Evolutionary conservation across 2,888 invertebrate species (phyloP).

Genomic region (Microctonus brassicae): DNA sequence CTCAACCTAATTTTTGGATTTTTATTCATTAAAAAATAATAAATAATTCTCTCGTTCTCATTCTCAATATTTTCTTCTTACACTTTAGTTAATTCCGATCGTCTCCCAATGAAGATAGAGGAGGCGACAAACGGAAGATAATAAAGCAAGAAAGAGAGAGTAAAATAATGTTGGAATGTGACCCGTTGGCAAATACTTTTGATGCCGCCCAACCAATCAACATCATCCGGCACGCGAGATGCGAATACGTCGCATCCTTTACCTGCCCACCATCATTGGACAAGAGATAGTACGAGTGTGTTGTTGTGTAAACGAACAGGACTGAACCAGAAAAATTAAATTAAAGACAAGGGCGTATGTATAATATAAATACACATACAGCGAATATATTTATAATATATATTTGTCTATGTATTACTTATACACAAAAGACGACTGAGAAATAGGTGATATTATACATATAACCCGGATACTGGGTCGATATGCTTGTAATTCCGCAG

Average conservation of each 20-base stretch:
- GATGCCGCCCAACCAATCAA: slow-evolving; percentile 56
- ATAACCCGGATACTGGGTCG: slow-evolving; percentile 23
- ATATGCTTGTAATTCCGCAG: slow-evolving; percentile 27
- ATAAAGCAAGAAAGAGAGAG: slow-evolving; percentile 1
- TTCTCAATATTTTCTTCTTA: too few relatives aligned
- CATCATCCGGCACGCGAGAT: slow-evolving; percentile 46
- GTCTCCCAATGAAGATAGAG: too few relatives aligned
- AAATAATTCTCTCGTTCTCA: too few relatives aligned
- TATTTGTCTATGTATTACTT: too few relatives aligned
- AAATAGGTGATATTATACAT: neutral
- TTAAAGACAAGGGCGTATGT: too few relatives aligned
- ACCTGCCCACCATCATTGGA: slow-evolving; percentile 8
- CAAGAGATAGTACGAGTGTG: neutral
- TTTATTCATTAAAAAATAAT: too few relatives aligned
- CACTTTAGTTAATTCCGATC: too few relatives aligned
- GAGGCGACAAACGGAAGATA: neutral
- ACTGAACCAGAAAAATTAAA: neutral
- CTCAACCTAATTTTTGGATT: too few relatives aligned
- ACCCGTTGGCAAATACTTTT: slow-evolving; percentile 18
- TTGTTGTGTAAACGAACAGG: neutral
- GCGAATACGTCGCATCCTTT: slow-evolving; percentile 18
- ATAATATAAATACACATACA: too few relatives aligned
- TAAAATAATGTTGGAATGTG: slow-evolving; percentile 19
- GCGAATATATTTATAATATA: too few relatives aligned
- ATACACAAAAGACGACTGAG: neutral